Conservation (phyloP, 2,888 invertebrate species). For the Lasioglossum figueresi region DNA sequence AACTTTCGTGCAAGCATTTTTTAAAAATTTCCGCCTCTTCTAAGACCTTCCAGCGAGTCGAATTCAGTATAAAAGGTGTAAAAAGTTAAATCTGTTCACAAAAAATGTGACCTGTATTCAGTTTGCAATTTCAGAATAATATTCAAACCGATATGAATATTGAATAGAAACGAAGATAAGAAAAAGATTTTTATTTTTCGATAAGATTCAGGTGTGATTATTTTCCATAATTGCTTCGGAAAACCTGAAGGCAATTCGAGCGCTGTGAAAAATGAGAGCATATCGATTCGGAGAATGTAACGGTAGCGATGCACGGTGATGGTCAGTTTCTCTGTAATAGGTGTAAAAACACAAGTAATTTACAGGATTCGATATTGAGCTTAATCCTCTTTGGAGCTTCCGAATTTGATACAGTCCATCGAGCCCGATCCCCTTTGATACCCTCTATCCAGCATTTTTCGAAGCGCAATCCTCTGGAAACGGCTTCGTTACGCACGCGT, state of each 20-base stretch:
- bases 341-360: not conserved
- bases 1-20: too few species aligned
- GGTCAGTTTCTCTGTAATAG: not conserved
- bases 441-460: not conserved
- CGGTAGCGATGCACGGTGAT: not conserved
- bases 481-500: conserved; percentile 2
- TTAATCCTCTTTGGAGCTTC: not conserved
- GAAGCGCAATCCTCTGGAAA: not conserved
- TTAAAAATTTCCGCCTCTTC: too few species aligned
- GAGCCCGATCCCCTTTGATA: not conserved
- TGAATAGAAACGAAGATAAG: not conserved
- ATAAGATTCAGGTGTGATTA: not conserved
- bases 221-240: not conserved
- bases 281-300: not conserved
- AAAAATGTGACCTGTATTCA: too few species aligned
- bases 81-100: too few species aligned
- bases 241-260: not conserved
- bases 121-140: too few species aligned
- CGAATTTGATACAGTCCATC: not conserved
- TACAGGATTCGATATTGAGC: not conserved
- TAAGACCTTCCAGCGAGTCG: too few species aligned
- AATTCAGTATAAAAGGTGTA: too few species aligned
- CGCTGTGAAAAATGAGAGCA: not conserved
- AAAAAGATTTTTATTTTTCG: not conserved
- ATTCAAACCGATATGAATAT: too few species aligned